Evolutionary conservation across 2,888 invertebrate species (phyloP).

Genomic region (Eumacrocentrus americanus): DNA sequence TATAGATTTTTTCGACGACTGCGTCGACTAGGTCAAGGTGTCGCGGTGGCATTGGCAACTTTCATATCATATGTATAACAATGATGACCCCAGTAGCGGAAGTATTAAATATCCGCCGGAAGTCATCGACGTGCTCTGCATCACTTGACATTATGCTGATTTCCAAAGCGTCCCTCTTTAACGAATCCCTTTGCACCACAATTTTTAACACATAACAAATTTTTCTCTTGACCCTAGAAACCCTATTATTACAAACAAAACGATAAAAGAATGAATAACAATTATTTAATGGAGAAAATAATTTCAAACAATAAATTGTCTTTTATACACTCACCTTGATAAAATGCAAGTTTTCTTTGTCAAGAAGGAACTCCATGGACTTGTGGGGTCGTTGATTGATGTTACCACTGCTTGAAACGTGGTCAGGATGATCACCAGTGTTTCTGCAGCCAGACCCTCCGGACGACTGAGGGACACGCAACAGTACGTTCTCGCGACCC

Average conservation of each 20-base stretch:
- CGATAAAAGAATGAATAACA: not conserved
- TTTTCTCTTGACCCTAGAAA: too few relatives aligned
- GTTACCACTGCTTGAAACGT: slow-evolving; percentile 35
- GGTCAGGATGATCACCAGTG: slow-evolving; percentile 55
- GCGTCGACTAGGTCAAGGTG: not conserved
- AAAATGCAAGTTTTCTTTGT: slow-evolving; percentile 87
- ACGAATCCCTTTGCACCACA: not conserved
- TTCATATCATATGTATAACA: slow-evolving; percentile 22
- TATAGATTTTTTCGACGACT: not conserved
- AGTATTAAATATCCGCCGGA: slow-evolving; percentile 40
- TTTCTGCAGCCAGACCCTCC: slow-evolving; percentile 54
- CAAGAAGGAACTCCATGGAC: slow-evolving; percentile 94
- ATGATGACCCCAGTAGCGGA: slow-evolving; percentile 36
- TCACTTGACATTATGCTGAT: not conserved
- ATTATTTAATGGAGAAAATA: not conserved
- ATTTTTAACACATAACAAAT: too few relatives aligned
- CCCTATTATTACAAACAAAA: too few relatives aligned
- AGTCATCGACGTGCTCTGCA: slow-evolving; percentile 28
- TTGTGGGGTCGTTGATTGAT: slow-evolving; percentile 72
- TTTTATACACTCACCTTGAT: slow-evolving; percentile 74
- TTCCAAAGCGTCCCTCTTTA: not conserved
- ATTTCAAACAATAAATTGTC: not conserved
- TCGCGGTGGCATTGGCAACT: not conserved
- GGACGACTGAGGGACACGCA: slow-evolving; percentile 57
- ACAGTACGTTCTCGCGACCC: slow-evolving; percentile 63